These are phyloP conservation scores for Caenorhabditis sp. DNA, from an alignment of 2,888 invertebrate genomes.

Conservation along the genomic window DNA sequence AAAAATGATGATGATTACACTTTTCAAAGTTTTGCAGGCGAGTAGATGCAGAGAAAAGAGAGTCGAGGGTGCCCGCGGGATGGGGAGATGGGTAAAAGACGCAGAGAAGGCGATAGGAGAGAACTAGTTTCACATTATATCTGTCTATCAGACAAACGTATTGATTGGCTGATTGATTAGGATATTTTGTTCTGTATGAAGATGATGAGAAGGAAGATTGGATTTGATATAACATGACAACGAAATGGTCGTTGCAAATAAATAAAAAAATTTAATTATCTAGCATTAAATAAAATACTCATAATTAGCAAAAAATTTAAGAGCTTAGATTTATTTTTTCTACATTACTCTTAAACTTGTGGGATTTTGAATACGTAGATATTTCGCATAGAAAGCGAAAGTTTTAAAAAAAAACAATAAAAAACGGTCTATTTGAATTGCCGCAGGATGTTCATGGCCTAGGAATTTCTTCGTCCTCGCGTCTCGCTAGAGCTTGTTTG, in stretches of 20 bases:
- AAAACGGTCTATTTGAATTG: neutral
- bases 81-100: neutral
- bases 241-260: neutral
- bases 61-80: neutral
- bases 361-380: too few species aligned
- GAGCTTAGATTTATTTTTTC: too few species aligned
- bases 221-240: neutral
- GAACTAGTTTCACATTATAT: neutral
- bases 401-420: neutral
- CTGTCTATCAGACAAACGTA: neutral
- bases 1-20: slow-evolving; percentile 32
- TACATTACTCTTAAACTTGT: too few species aligned
- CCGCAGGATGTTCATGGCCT: neutral
- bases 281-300: too few species aligned
- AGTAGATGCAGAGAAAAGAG: neutral
- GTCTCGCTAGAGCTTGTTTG: neutral
- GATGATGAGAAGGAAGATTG: neutral
- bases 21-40: neutral
- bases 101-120: neutral
- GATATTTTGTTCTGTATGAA: neutral
- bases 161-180: neutral
- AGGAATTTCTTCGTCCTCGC: neutral
- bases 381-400: too few species aligned
- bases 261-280: too few species aligned
- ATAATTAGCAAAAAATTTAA: too few species aligned